Evolutionary conservation across 1,140 invertebrate species (phyloP).

Genomic region (Episyrphus balteatus): DNA sequence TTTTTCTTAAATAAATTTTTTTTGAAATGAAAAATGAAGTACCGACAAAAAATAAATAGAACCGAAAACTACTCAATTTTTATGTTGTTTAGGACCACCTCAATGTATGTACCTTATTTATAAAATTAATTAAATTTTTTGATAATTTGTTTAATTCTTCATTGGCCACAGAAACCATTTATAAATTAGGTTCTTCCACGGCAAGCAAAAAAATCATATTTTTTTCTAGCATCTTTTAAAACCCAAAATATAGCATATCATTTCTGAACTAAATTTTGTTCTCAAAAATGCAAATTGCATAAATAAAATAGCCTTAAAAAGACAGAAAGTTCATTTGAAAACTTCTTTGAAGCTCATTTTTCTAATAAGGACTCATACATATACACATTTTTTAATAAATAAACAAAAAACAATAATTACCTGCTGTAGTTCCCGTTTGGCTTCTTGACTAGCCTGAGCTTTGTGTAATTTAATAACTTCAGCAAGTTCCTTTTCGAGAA

Average conservation of each 20-base stretch:
- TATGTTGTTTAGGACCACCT: no score
- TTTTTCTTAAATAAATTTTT: no score
- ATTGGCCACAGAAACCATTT: neutral
- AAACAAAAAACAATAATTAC: constrained; percentile 16
- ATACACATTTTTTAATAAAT: neutral
- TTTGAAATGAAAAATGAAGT: no score
- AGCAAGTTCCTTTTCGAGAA: constrained; percentile 72
- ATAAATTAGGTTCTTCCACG: neutral
- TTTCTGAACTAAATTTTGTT: neutral
- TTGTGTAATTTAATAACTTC: constrained; percentile 85
- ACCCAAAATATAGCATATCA: neutral
- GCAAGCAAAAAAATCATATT: neutral
- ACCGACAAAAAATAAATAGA: no score
- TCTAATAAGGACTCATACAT: neutral
- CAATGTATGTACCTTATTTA: no score
- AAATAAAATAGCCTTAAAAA: neutral
- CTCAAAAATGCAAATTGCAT: neutral
- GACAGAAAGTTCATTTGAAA: no score
- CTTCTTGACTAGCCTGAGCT: constrained; percentile 76
- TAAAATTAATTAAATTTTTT: no score
- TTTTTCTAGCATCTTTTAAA: neutral
- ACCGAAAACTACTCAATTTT: no score
- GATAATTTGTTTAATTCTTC: neutral
- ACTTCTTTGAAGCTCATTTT: neutral
- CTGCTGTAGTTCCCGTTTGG: constrained; percentile 68